A percentile compares a stretch with the other conserved stretches of the same genome.
Evolutionary conservation across 2,797 vertebrate genomes (phyloP).

Genomic region (Ptychobarbus kaznakovi): DNA sequence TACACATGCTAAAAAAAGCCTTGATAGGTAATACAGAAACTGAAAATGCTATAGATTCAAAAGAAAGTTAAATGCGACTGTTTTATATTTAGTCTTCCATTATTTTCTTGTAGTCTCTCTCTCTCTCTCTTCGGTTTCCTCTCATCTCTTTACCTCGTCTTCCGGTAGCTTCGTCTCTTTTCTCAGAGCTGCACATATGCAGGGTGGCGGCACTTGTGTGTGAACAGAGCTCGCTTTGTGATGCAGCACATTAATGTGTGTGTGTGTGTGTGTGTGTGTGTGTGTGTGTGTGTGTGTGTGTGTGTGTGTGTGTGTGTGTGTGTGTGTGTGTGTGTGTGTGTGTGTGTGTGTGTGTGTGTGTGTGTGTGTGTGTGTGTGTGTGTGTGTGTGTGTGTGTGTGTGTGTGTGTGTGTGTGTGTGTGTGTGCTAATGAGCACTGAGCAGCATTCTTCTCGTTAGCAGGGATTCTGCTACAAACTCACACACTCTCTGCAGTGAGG

Average conservation of each 20-base stretch:
- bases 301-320: constrained; percentile 51
- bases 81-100: constrained; percentile 4
- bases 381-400: constrained; percentile 52
- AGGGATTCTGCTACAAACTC: constrained; percentile 51
- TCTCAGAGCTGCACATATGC: constrained; percentile 37
- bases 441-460: constrained; percentile 76
- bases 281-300: constrained; percentile 52
- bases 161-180: constrained; percentile 40
- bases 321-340: constrained; percentile 47
- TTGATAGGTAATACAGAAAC: background rate
- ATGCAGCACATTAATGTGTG: constrained; percentile 56
- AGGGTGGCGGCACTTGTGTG: constrained; percentile 44
- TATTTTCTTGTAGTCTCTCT: constrained; percentile 14
- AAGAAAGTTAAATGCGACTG: background rate
- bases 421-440: constrained; percentile 76
- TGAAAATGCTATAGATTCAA: background rate
- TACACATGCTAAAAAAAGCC: background rate
- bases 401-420: constrained; percentile 47
- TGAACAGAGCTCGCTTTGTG: constrained; percentile 62
- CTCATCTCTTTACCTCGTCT: constrained; percentile 21
- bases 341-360: constrained; percentile 53
- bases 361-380: constrained; percentile 48
- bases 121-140: background rate
- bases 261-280: constrained; percentile 47
- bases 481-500: constrained; percentile 46